These are phyloP conservation scores for Cyanistes caeruleus DNA, from an alignment of 2,113 vertebrate species.

Conservation along the genomic window DNA sequence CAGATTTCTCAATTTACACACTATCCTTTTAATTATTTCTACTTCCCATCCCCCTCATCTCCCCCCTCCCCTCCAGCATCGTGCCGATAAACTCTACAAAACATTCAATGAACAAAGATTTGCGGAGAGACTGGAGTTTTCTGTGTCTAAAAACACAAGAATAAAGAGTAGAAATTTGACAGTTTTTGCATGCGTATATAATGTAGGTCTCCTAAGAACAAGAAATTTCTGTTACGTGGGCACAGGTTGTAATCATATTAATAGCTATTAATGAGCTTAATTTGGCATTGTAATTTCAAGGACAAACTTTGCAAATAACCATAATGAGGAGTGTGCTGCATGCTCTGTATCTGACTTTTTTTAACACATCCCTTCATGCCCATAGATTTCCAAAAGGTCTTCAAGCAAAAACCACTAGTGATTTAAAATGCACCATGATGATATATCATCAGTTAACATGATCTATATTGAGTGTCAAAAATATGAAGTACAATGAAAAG, in stretches of 20 bases:
- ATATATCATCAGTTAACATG: neutral
- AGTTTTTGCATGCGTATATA: neutral
- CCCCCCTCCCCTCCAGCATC: neutral
- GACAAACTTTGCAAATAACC: neutral
- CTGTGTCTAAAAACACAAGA: neutral
- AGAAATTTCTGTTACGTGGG: neutral
- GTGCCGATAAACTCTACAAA: neutral
- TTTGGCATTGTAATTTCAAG: conserved; percentile 5
- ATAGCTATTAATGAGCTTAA: neutral
- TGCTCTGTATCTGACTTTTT: neutral
- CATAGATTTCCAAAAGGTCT: neutral
- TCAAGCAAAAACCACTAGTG: neutral
- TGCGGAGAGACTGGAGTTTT: neutral
- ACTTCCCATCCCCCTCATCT: neutral
- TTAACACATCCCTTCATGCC: neutral
- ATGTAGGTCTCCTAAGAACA: neutral
- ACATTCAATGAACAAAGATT: neutral
- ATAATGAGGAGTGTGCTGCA: neutral
- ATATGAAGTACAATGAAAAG: neutral
- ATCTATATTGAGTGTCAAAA: neutral
- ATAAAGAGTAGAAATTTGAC: neutral
- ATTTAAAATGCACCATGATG: neutral
- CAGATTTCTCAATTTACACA: neutral
- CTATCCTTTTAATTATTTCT: neutral
- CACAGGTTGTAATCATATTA: neutral